phyloP scores from a whole-genome alignment of 1,140 invertebrate genomes.

The Pentalonia nigronervosa region DNA sequence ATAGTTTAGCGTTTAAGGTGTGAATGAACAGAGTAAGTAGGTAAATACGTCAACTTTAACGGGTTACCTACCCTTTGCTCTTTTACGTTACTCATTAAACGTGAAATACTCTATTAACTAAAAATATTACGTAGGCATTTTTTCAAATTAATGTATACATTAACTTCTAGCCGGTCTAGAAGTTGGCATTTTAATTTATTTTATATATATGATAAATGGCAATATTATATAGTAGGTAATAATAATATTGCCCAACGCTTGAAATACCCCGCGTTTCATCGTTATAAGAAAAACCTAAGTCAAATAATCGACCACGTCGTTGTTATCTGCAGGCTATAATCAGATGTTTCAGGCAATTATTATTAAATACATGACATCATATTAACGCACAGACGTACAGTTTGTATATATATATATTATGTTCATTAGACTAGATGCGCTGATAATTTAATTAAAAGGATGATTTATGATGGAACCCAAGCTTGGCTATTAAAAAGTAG shows the following conservation, averaged over 20 bases:
- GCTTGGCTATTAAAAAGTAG: background rate
- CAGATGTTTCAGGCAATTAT: slow-evolving; percentile 9
- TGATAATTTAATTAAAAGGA: slow-evolving; percentile 41
- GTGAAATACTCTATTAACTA: background rate
- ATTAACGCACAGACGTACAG: background rate
- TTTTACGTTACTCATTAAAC: background rate
- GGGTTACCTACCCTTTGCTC: background rate
- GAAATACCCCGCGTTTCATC: background rate
- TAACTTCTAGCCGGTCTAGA: background rate
- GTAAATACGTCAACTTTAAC: background rate
- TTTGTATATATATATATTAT: background rate
- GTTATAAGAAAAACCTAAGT: background rate
- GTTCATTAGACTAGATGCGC: background rate
- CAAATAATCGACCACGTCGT: background rate
- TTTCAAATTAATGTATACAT: background rate
- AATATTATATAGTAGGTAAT: too few relatives aligned
- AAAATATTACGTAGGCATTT: background rate
- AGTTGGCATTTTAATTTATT: background rate
- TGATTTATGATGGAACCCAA: slow-evolving; percentile 1
- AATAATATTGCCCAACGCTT: background rate
- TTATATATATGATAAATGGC: too few relatives aligned
- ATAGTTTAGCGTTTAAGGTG: too few relatives aligned
- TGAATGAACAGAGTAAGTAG: too few relatives aligned
- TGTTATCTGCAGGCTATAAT: background rate
- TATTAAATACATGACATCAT: slow-evolving; percentile 17